Conservation (phyloP, 2,888 invertebrate genomes). For the Atrina japonica region DNA sequence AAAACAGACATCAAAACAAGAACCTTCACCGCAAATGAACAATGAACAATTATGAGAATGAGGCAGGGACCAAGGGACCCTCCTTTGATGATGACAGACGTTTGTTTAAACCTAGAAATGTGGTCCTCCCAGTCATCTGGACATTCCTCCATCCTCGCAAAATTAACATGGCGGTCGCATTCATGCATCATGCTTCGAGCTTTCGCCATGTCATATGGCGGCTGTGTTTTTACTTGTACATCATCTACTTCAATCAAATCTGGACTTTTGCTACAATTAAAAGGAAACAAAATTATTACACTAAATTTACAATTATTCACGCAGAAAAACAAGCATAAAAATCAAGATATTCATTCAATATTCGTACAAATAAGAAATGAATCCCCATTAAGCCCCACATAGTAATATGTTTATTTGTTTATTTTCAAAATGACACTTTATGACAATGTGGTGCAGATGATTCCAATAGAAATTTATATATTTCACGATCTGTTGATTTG, state of each 20-base stretch:
- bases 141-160: slow-evolving; percentile 84
- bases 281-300: no score
- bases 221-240: slow-evolving; percentile 40
- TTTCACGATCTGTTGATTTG: no score
- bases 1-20: not conserved
- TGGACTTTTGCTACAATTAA: slow-evolving; percentile 6
- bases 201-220: slow-evolving; percentile 77
- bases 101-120: slow-evolving; percentile 80
- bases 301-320: no score
- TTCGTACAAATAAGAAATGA: no score
- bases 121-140: slow-evolving; percentile 86
- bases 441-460: no score
- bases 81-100: slow-evolving; percentile 38
- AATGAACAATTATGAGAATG: not conserved
- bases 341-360: no score
- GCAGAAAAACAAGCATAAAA: no score
- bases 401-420: no score
- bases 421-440: no score
- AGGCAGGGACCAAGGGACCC: slow-evolving; percentile 19
- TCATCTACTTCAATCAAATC: slow-evolving; percentile 46
- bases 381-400: no score
- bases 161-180: slow-evolving; percentile 85
- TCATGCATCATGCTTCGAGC: slow-evolving; percentile 87
- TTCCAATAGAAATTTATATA: no score
- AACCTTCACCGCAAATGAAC: not conserved